Evolutionary conservation across 2,113 vertebrate species (phyloP).

Genomic region (Otus sunia): DNA sequence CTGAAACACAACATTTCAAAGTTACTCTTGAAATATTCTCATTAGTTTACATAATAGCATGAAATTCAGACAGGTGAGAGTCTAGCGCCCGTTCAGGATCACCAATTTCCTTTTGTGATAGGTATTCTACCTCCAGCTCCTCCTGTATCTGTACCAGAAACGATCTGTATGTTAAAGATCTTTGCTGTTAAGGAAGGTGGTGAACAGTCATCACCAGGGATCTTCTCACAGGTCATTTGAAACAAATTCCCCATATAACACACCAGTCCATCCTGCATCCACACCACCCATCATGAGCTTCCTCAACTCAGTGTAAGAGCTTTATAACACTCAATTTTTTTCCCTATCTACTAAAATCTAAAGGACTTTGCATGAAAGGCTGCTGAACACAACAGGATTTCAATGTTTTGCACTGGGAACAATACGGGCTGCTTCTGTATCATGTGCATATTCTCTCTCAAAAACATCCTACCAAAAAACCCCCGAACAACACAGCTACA

Average conservation of each 20-base stretch:
- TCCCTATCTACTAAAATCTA: background rate
- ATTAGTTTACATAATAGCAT: background rate
- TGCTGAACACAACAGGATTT: background rate
- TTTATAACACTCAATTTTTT: background rate
- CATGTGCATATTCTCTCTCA: background rate
- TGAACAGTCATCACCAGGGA: background rate
- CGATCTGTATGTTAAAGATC: background rate
- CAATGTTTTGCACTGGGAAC: background rate
- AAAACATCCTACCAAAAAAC: background rate
- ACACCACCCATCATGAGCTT: background rate
- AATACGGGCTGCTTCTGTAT: background rate
- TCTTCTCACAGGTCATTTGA: background rate
- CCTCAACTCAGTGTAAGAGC: background rate
- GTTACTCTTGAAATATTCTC: background rate
- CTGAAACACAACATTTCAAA: constrained; percentile 67
- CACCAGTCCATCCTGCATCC: background rate
- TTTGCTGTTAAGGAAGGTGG: background rate
- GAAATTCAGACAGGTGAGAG: background rate
- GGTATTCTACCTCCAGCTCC: background rate
- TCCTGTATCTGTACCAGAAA: background rate
- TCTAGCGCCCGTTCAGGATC: background rate
- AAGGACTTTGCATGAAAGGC: background rate
- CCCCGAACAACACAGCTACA: background rate
- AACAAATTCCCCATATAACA: background rate
- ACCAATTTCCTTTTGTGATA: background rate